phyloP scores from a whole-genome alignment of 2,113 vertebrate genomes.

The Malurus elegans region DNA sequence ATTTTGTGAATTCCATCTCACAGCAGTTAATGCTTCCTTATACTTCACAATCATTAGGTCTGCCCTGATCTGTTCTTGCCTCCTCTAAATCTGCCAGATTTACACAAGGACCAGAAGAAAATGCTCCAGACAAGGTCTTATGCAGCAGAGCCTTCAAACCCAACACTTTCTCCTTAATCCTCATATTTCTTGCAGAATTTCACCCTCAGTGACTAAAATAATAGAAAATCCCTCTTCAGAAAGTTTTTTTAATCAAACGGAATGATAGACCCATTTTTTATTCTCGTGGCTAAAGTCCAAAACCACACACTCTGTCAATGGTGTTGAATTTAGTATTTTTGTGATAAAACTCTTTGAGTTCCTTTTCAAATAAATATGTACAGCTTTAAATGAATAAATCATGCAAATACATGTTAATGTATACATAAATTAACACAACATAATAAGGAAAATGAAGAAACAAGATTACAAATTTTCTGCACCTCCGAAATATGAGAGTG shows the following conservation, averaged over 20 bases:
- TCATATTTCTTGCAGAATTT: background rate
- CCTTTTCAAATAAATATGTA: constrained; percentile 70
- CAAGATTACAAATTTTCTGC: constrained; percentile 76
- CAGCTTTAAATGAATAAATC: constrained; percentile 75
- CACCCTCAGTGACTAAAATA: background rate
- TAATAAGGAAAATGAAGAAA: constrained; percentile 76
- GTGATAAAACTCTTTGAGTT: constrained; percentile 66
- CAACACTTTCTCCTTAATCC: background rate
- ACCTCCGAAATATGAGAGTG: constrained; percentile 73
- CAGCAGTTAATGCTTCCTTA: background rate
- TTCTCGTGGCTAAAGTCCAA: constrained; percentile 49
- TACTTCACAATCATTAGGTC: background rate
- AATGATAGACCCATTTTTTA: constrained; percentile 14
- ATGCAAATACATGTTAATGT: constrained; percentile 78
- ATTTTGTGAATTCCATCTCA: background rate
- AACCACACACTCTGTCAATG: constrained; percentile 39
- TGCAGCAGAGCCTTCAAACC: background rate
- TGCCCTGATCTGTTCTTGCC: background rate
- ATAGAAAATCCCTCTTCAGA: constrained; percentile 15
- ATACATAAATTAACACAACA: constrained; percentile 76
- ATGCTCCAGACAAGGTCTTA: background rate
- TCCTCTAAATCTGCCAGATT: background rate
- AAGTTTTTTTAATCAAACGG: constrained; percentile 23
- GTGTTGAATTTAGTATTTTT: constrained; percentile 52
- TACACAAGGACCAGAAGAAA: background rate